These are phyloP conservation scores for Drymonia ruficornis DNA, from an alignment of 2,888 invertebrate species.

Conservation along the genomic window DNA sequence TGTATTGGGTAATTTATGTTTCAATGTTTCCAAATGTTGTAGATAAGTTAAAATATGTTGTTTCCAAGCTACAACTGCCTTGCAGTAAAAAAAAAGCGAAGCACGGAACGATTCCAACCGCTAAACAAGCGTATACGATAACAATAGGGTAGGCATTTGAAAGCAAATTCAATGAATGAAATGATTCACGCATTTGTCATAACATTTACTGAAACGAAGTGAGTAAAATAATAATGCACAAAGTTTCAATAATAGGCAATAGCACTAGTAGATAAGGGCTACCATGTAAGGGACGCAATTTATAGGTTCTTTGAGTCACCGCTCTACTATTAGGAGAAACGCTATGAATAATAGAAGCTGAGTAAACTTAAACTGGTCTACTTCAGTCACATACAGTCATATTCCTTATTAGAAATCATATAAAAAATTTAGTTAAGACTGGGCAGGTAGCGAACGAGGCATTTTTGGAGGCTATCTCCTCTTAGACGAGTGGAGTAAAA, in stretches of 20 bases:
- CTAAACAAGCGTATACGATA: neutral
- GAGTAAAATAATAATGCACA: neutral
- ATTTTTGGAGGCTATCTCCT: too few species aligned
- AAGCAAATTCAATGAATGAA: neutral
- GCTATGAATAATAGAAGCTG: conserved; percentile 2
- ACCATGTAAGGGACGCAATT: conserved; percentile 1
- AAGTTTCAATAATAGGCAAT: neutral
- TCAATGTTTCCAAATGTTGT: too few species aligned
- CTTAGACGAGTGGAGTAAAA: too few species aligned
- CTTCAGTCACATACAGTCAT: too few species aligned
- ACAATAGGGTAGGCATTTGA: neutral
- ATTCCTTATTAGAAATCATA: too few species aligned
- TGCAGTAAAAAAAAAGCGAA: neutral
- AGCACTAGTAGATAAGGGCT: neutral
- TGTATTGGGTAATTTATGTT: too few species aligned
- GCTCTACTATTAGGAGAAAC: neutral
- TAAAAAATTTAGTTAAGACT: too few species aligned
- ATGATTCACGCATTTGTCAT: conserved; percentile 3
- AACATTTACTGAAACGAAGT: neutral
- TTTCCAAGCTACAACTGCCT: too few species aligned
- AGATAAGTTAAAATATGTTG: too few species aligned
- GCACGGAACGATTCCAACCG: neutral
- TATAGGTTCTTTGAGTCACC: conserved; percentile 3
- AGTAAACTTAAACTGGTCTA: neutral
- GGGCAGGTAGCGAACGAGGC: too few species aligned